phyloP scores from a whole-genome alignment of 1,140 invertebrate species.

The Pseudomyrmex sp. region DNA sequence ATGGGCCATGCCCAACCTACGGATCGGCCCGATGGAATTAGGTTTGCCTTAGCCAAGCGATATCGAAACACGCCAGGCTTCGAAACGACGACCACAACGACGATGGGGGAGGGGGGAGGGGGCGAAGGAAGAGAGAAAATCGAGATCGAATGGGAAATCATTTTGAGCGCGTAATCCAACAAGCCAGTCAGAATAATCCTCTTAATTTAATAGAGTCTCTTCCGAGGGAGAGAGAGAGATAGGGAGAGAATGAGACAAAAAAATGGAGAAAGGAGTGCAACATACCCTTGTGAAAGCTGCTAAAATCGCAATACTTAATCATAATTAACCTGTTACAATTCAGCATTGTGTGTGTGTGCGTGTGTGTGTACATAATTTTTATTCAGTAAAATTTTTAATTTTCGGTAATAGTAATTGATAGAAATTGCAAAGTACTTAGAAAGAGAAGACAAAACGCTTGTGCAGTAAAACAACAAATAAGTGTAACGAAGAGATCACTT shows the following conservation, averaged over 20 bases:
- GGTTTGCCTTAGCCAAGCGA: conserved; percentile 71
- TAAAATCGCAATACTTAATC: neutral
- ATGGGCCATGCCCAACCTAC: conserved; percentile 54
- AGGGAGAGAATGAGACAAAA: no score
- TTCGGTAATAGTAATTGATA: neutral
- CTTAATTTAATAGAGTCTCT: conserved; percentile 36
- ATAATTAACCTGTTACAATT: neutral
- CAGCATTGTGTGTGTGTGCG: neutral
- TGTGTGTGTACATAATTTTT: neutral
- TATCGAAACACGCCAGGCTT: conserved; percentile 67
- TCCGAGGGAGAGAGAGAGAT: neutral
- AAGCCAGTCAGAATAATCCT: conserved; percentile 35
- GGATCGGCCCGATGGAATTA: conserved; percentile 71
- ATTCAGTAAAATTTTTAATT: neutral
- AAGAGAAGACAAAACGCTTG: no score
- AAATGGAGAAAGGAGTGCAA: neutral
- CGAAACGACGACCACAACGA: conserved; percentile 20
- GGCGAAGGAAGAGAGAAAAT: conserved; percentile 16
- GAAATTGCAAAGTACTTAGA: neutral
- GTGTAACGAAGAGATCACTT: no score
- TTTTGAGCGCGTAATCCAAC: conserved; percentile 60
- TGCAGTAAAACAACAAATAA: no score
- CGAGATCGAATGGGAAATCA: conserved; percentile 11
- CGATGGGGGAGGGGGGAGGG: neutral
- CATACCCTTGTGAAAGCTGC: neutral